A percentile compares a stretch with the other conserved stretches of the same genome.
phyloP scores from a whole-genome alignment of 2,797 vertebrate species.

The Buceros bicornis region DNA sequence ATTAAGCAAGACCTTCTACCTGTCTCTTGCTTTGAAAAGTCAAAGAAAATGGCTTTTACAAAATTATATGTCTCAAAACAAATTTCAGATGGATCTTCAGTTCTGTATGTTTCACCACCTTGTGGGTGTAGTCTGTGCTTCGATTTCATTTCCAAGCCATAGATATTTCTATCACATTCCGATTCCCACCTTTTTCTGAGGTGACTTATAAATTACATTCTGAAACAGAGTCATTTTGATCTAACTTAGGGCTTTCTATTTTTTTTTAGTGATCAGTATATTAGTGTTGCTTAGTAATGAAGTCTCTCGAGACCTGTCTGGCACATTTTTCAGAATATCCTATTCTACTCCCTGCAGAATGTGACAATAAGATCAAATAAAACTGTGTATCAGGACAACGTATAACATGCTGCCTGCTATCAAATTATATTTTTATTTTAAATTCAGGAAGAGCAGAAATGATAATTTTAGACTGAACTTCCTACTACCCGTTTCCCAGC shows the following conservation, averaged over 20 bases:
- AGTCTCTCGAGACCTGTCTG: conserved; percentile 20
- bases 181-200: conserved; percentile 28
- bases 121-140: not conserved
- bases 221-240: not conserved
- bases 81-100: not conserved
- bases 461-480: not conserved
- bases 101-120: not conserved
- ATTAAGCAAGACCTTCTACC: not conserved
- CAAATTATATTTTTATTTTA: not conserved
- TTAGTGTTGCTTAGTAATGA: conserved; percentile 64
- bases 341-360: conserved; percentile 11
- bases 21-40: not conserved
- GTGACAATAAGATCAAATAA: conserved; percentile 15
- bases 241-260: not conserved
- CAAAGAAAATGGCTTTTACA: not conserved
- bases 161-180: not conserved
- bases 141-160: conserved; percentile 17
- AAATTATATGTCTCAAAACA: not conserved
- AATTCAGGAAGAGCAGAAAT: not conserved
- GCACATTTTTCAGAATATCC: conserved; percentile 45
- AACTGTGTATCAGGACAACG: not conserved
- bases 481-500: not conserved
- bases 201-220: conserved; percentile 5
- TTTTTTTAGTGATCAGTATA: conserved; percentile 36
- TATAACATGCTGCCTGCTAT: not conserved